Conservation (phyloP, 2,888 invertebrate genomes). For the Chrysolina oricalcia region DNA sequence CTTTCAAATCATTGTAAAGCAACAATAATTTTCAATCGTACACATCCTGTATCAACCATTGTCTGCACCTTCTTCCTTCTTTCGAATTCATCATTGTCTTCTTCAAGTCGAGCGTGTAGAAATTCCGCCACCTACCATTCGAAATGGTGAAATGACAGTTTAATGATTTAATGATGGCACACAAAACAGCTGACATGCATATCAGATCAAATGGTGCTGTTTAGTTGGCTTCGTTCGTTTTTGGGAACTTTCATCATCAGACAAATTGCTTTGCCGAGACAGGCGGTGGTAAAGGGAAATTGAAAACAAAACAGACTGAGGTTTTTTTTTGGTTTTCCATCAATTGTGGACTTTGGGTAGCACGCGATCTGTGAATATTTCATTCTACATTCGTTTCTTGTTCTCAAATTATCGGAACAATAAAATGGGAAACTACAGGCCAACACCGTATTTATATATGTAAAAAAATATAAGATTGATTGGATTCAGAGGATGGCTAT, state of each 20-base stretch:
- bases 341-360: constrained; percentile 41
- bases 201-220: not conserved
- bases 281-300: constrained; percentile 4
- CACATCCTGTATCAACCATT: too few species aligned
- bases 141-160: constrained; percentile 32
- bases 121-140: not conserved
- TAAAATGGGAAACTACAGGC: not conserved
- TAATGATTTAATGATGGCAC: constrained; percentile 38
- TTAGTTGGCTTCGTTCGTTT: not conserved
- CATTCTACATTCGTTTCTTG: not conserved
- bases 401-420: not conserved
- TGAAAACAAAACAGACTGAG: constrained; percentile 5
- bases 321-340: constrained; percentile 41
- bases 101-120: not conserved
- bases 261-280: not conserved
- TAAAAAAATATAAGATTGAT: too few species aligned
- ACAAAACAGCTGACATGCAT: constrained; percentile 26
- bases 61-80: too few species aligned
- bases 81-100: too few species aligned
- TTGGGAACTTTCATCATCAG: not conserved
- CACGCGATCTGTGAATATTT: constrained; percentile 44
- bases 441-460: not conserved
- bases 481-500: too few species aligned
- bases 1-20: too few species aligned
- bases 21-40: too few species aligned